phyloP scores from a whole-genome alignment of 2,797 vertebrate genomes.

The Pantherophis alleghaniensis region DNA sequence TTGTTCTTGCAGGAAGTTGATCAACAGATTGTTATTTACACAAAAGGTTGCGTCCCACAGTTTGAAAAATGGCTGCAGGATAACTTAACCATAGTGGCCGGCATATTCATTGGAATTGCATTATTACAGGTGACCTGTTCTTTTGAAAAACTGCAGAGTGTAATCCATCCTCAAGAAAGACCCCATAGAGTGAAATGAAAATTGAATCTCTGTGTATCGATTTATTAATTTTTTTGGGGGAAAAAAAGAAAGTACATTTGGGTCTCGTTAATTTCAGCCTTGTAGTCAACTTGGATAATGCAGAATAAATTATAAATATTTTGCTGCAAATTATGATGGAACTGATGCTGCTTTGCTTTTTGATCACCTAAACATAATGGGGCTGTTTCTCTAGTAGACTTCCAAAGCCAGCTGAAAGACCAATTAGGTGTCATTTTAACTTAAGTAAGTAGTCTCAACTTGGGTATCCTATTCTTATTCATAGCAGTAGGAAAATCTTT shows the following conservation, averaged over 20 bases:
- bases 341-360: background rate
- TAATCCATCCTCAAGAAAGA: background rate
- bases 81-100: conserved; percentile 97
- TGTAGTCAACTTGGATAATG: background rate
- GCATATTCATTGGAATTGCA: conserved; percentile 97
- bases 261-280: background rate
- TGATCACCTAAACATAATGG: too few species aligned
- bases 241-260: background rate
- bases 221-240: background rate
- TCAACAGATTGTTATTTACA: conserved; percentile 93
- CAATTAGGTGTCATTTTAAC: background rate
- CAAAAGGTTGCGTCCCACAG: conserved; percentile 97
- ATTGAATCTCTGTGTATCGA: background rate
- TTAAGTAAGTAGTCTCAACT: background rate
- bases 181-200: background rate
- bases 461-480: background rate
- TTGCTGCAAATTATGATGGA: background rate
- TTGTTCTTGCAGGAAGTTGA: conserved; percentile 84
- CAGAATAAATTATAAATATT: background rate
- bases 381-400: background rate
- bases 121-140: conserved; percentile 83
- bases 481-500: background rate
- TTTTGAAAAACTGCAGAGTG: background rate
- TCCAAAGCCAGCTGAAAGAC: background rate
- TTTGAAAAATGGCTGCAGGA: conserved; percentile 99